These are phyloP conservation scores for Sylvia borin DNA, from an alignment of 2,797 vertebrate genomes.

Conservation along the genomic window DNA sequence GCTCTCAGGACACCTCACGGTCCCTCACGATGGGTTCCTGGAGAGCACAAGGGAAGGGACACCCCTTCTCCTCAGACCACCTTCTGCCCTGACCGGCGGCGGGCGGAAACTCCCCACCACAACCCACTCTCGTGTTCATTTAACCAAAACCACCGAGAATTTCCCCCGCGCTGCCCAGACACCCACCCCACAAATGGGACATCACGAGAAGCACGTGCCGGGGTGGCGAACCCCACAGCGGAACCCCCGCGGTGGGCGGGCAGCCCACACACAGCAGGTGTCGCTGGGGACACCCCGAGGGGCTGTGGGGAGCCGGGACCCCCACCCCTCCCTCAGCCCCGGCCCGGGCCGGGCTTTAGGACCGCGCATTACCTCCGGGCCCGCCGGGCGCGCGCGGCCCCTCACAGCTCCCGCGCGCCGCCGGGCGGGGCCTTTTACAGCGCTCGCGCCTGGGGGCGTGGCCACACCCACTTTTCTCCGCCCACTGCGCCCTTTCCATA, in stretches of 20 bases:
- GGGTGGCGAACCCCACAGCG: neutral
- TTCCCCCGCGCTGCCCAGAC: neutral
- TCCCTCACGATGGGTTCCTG: neutral
- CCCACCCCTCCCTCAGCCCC: neutral
- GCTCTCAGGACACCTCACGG: neutral
- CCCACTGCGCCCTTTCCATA: fast-evolving
- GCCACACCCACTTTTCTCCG: fast-evolving
- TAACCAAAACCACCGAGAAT: neutral
- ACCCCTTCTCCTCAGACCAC: neutral
- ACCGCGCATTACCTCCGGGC: neutral
- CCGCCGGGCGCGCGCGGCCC: neutral
- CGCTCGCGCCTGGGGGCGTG: fast-evolving
- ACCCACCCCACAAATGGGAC: neutral
- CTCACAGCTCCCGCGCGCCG: neutral
- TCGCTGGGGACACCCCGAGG: neutral
- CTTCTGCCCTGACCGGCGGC: too few relatives aligned
- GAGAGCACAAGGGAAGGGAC: neutral
- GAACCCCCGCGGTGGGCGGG: too few relatives aligned
- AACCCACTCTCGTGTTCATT: neutral
- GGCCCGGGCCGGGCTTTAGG: neutral
- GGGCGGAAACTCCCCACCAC: neutral
- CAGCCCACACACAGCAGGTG: fast-evolving
- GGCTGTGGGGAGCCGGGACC: neutral
- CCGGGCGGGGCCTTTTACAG: neutral
- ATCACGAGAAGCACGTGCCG: neutral